Evolutionary conservation across 2,113 vertebrate species (phyloP), one percentile per base, ranked within the genome.

Genomic region (Chrysochloris asiatica): DNA sequence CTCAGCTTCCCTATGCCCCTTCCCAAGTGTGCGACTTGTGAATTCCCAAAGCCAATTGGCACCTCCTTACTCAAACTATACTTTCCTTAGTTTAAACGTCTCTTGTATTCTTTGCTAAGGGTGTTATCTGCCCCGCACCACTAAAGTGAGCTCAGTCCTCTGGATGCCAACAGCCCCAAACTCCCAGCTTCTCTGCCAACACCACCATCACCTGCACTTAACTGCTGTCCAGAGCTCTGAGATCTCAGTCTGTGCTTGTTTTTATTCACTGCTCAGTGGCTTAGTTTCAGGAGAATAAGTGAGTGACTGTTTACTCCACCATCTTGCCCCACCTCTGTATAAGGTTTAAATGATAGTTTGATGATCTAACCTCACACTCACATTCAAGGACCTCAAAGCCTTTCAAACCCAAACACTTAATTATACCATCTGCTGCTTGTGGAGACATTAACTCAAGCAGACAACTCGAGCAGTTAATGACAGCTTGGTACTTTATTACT

Each of bases 371-470:
- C 38, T 67, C 72, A 48, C 47, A 73, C 4, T 59, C 50, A 50
- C 38, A 14, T 80, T 89, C 43, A 71, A 41, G 63, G 91, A 80
- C 78, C 67, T 86, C 56, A 71, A 84, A 76, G 59, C 47, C 82
- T 93, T 87, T 76, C 86, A 24, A 65, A 76, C 30, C 10, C 61
- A 90, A 84, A 56, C 67, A 24, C 65, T 80, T 81, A 71, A 84
- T 90, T 84, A 87, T 21, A 56, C 59, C 78, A 84, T 61, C 77
- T 86, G 61, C 80, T 30, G 26, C 63, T 48, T 19, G 26, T n/a
- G 12, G 56, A 91, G 77, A 83, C 73, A 81, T 67, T n/a, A 92
- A 81, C 73, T n/a, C 75, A 83, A 56, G 52, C 59, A 19, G 86
- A 90, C 59, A 80, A 75, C 36, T 13, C 3, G 1, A 65, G 11